These are phyloP conservation scores for Calameuta filiformis DNA, from an alignment of 2,888 invertebrate species.

Conservation along the genomic window DNA sequence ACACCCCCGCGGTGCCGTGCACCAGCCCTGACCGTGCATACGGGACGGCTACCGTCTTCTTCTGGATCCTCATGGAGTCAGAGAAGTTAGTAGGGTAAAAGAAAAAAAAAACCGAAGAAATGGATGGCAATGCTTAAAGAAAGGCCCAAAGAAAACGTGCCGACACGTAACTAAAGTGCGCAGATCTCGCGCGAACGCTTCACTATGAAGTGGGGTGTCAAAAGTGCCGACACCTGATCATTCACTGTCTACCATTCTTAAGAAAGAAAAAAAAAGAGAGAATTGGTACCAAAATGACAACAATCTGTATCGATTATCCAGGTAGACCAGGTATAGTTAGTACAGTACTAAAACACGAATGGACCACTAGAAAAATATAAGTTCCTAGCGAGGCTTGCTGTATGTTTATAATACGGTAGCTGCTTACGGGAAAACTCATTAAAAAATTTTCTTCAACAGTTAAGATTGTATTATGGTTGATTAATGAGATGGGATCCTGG, in stretches of 20 bases:
- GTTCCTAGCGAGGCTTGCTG: neutral
- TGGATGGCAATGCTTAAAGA: conserved; percentile 1
- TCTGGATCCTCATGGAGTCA: neutral
- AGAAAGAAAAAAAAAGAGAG: neutral
- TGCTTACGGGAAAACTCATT: neutral
- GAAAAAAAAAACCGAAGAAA: conserved; percentile 9
- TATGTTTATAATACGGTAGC: neutral
- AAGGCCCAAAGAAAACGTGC: conserved; percentile 4
- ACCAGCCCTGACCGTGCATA: neutral
- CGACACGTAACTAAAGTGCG: conserved; percentile 7
- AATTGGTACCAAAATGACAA: neutral
- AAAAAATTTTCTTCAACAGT: neutral
- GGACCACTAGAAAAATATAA: neutral
- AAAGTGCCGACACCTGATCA: conserved; percentile 51
- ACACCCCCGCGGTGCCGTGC: conserved; percentile 32
- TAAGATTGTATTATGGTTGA: neutral
- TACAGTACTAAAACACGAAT: neutral
- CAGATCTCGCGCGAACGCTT: conserved; percentile 24
- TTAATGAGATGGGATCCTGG: neutral
- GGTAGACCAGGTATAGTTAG: neutral
- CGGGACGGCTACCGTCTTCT: conserved; percentile 4
- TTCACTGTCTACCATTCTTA: conserved; percentile 31
- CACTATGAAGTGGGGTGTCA: conserved; percentile 39
- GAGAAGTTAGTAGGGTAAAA: conserved; percentile 8
- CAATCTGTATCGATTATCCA: neutral